phyloP scores from a whole-genome alignment of 2,113 vertebrate genomes.

The Perognathus longimembris region DNA sequence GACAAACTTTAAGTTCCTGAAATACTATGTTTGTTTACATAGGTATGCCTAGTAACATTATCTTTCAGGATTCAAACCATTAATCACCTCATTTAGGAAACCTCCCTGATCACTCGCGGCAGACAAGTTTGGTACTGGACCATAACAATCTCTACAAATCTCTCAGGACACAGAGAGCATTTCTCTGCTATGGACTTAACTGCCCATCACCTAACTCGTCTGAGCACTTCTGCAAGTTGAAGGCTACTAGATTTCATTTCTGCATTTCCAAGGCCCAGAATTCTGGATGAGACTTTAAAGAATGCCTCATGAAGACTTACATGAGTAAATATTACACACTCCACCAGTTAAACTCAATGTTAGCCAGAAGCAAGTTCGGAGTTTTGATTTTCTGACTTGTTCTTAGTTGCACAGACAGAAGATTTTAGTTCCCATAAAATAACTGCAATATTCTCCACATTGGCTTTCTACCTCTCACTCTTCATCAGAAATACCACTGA shows the following conservation, averaged over 20 bases:
- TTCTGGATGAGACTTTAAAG: not conserved
- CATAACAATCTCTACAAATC: not conserved
- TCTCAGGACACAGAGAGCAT: not conserved
- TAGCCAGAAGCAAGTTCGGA: not conserved
- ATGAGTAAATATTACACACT: not conserved
- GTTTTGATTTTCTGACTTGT: not conserved
- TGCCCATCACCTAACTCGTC: too few species aligned
- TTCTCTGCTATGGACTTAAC: too few species aligned
- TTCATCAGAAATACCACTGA: not conserved
- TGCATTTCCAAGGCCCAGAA: not conserved
- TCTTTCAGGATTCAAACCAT: not conserved
- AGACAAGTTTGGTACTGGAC: too few species aligned
- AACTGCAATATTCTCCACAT: not conserved
- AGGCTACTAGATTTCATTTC: not conserved
- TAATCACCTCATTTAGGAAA: not conserved
- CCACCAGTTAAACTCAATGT: not conserved
- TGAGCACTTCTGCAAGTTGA: not conserved
- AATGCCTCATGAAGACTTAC: not conserved
- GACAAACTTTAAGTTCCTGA: not conserved
- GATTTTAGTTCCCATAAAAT: not conserved
- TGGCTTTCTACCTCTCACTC: not conserved
- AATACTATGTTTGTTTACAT: not conserved
- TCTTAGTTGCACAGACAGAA: not conserved
- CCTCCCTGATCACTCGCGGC: too few species aligned
- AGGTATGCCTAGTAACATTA: not conserved